phyloP scores from a whole-genome alignment of 1,140 invertebrate species.

The Trichonephila clavata region DNA sequence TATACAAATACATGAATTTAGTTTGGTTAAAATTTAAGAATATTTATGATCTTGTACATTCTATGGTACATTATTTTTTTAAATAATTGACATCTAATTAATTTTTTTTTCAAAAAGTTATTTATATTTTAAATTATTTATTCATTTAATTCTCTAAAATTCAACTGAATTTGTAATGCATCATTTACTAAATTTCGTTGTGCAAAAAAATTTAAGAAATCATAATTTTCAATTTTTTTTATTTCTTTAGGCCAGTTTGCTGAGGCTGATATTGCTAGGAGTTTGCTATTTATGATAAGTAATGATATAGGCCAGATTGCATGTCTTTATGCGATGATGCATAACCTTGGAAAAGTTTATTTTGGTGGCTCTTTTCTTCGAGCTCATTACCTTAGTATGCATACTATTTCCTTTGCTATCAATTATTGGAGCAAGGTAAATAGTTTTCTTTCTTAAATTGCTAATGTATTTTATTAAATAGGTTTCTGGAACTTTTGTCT shows the following conservation, averaged over 20 bases:
- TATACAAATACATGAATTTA: too few species aligned
- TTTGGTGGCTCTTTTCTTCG: slow-evolving; percentile 90
- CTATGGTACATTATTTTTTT: too few species aligned
- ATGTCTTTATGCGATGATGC: slow-evolving; percentile 86
- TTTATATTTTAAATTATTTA: too few species aligned
- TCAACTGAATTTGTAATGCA: too few species aligned
- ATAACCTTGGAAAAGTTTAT: slow-evolving; percentile 86
- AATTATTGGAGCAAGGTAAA: slow-evolving; percentile 88
- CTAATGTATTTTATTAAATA: background rate
- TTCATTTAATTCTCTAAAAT: too few species aligned
- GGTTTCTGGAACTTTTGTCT: too few species aligned
- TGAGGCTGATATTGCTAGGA: slow-evolving; percentile 87
- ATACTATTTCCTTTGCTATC: slow-evolving; percentile 88
- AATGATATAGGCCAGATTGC: slow-evolving; percentile 91
- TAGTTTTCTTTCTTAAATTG: background rate
- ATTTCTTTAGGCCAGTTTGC: slow-evolving; percentile 79
- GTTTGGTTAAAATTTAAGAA: too few species aligned
- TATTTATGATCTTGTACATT: too few species aligned
- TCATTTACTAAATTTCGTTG: too few species aligned
- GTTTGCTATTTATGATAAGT: slow-evolving; percentile 87
- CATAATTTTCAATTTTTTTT: background rate
- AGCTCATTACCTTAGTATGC: slow-evolving; percentile 89
- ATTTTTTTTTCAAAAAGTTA: too few species aligned
- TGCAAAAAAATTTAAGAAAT: background rate
- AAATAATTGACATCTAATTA: too few species aligned